phyloP scores from a whole-genome alignment of 2,113 vertebrate species.

The Psophia crepitans region DNA sequence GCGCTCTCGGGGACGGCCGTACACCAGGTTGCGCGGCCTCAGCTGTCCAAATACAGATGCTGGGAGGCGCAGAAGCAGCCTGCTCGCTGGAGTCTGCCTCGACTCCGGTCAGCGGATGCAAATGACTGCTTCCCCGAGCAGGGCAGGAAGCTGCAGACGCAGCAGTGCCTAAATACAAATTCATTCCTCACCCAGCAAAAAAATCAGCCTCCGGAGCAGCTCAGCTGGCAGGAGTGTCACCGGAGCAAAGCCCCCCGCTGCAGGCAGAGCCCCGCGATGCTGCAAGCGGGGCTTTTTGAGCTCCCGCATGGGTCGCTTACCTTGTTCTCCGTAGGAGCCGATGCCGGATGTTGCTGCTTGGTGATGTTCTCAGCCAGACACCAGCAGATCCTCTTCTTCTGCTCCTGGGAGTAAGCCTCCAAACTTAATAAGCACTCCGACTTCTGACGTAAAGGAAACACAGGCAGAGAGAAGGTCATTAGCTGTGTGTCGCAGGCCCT shows the following conservation, averaged over 20 bases:
- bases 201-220: not conserved
- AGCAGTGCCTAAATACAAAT: not conserved
- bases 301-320: conserved; percentile 67
- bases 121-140: not conserved
- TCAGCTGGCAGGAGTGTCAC: not conserved
- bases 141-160: not conserved
- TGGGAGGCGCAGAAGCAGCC: not conserved
- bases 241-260: not conserved
- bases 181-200: not conserved
- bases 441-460: conserved; percentile 82
- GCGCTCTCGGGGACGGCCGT: accelerated
- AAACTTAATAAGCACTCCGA: conserved; percentile 95
- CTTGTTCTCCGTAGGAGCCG: conserved; percentile 76
- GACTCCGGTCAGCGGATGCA: not conserved
- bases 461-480: conserved; percentile 59
- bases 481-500: conserved; percentile 37
- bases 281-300: accelerated
- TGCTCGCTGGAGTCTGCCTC: not conserved
- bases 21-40: not conserved
- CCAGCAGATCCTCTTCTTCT: conserved; percentile 94
- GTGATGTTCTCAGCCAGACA: conserved; percentile 93
- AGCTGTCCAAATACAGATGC: not conserved
- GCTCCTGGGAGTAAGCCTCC: conserved; percentile 91
- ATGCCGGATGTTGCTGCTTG: conserved; percentile 85
- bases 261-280: not conserved